phyloP scores from a whole-genome alignment of 2,888 invertebrate genomes.

The Leptura quadrifasciata region DNA sequence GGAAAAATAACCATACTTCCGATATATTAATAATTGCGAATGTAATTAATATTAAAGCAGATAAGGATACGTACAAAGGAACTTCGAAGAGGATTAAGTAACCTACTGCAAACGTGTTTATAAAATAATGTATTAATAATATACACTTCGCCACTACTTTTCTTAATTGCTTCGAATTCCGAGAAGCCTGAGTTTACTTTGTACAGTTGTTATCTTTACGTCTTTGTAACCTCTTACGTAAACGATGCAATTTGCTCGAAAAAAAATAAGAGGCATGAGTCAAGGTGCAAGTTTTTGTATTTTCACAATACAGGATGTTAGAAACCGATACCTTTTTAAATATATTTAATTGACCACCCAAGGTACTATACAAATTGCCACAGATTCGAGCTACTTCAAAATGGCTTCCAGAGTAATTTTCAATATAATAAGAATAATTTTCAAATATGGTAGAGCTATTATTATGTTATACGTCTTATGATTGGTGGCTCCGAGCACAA shows the following conservation, averaged over 20 bases:
- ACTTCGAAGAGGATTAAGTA: background rate
- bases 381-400: conserved; percentile 62
- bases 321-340: conserved; percentile 33
- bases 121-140: conserved; percentile 10
- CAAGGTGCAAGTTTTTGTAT: conserved; percentile 2
- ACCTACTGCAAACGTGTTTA: conserved; percentile 11
- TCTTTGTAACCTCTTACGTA: conserved; percentile 2
- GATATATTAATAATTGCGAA: background rate
- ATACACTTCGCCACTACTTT: conserved; percentile 9
- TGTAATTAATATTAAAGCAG: background rate
- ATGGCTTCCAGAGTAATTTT: conserved; percentile 69
- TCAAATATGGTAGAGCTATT: conserved; percentile 72
- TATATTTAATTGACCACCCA: conserved; percentile 45
- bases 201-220: conserved; percentile 9
- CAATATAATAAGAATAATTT: conserved; percentile 72
- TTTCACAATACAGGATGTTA: conserved; percentile 5
- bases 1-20: too few relatives aligned
- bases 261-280: background rate
- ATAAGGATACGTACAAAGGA: background rate
- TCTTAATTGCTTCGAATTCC: conserved; percentile 10
- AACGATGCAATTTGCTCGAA: background rate
- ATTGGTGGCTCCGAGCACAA: conserved; percentile 61
- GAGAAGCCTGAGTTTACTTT: background rate
- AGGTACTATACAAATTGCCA: conserved; percentile 36
- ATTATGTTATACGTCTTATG: conserved; percentile 62